A percentile compares a stretch with the other conserved stretches of the same genome.
Evolutionary conservation across 2,113 vertebrate genomes (phyloP).

Genomic region (Thunnus thynnus): DNA sequence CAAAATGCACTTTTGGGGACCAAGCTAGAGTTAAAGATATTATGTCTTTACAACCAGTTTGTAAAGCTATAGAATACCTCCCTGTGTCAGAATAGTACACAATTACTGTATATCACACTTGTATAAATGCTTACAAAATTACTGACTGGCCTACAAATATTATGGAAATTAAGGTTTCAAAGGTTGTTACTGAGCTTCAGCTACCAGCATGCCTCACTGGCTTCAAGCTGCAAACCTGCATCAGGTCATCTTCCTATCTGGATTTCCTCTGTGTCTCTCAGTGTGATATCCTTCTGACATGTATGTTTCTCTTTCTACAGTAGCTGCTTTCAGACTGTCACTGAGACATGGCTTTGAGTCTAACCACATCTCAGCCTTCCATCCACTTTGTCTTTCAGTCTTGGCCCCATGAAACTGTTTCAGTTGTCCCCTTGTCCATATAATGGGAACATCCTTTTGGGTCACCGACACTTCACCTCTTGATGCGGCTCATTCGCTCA

Average conservation of each 20-base stretch:
- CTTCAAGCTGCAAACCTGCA: neutral
- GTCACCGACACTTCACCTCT: constrained; percentile 83
- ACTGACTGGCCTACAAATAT: neutral
- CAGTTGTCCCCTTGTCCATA: neutral
- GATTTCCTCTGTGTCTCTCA: neutral
- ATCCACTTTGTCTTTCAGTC: neutral
- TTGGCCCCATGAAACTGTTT: neutral
- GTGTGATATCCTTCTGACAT: too few relatives aligned
- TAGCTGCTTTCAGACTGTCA: neutral
- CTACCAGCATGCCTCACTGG: neutral
- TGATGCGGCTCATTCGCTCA: constrained; percentile 90
- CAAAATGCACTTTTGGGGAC: neutral
- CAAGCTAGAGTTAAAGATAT: too few relatives aligned
- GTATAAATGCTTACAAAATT: neutral
- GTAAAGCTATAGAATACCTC: too few relatives aligned
- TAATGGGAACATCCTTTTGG: neutral
- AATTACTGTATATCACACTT: neutral
- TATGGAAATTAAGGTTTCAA: neutral
- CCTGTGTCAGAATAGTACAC: too few relatives aligned
- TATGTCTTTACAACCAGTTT: too few relatives aligned
- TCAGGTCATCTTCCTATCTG: neutral
- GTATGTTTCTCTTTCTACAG: neutral
- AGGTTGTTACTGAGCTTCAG: neutral
- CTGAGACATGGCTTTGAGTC: too few relatives aligned
- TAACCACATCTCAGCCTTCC: neutral